Evolutionary conservation across 2,113 vertebrate genomes (phyloP).

Genomic region (Pao palembangensis): DNA sequence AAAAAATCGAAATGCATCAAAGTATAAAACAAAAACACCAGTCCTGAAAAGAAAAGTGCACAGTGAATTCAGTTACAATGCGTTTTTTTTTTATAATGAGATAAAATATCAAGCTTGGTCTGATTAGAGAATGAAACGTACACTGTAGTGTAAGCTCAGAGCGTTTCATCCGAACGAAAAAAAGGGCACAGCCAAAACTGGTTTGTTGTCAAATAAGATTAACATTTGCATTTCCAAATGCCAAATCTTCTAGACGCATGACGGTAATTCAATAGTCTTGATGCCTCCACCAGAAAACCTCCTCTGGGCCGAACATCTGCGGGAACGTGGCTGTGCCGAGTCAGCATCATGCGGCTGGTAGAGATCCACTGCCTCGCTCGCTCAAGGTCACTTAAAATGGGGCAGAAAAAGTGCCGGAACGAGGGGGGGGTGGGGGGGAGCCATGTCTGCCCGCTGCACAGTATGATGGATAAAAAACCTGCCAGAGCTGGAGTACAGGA

Average conservation of each 20-base stretch:
- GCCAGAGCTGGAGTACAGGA: slow-evolving; percentile 14
- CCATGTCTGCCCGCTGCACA: too few relatives aligned
- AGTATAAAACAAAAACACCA: neutral
- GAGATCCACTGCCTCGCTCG: slow-evolving; percentile 42
- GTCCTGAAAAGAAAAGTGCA: neutral
- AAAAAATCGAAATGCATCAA: slow-evolving; percentile 47
- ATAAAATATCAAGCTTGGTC: slow-evolving; percentile 1
- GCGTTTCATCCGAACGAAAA: slow-evolving; percentile 10
- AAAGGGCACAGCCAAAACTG: slow-evolving; percentile 1
- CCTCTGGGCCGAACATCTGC: slow-evolving; percentile 9
- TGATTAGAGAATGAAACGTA: neutral
- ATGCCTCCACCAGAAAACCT: slow-evolving; percentile 12
- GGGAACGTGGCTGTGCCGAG: slow-evolving; percentile 14
- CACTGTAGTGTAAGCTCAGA: slow-evolving; percentile 6
- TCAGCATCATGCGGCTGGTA: slow-evolving; percentile 38
- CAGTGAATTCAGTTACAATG: neutral
- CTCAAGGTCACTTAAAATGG: slow-evolving; percentile 54
- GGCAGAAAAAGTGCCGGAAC: neutral
- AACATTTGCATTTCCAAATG: slow-evolving; percentile 20
- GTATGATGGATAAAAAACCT: too few relatives aligned
- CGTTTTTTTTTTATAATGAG: neutral
- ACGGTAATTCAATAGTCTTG: slow-evolving; percentile 20
- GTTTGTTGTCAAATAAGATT: slow-evolving; percentile 10
- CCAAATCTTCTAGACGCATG: slow-evolving; percentile 1
- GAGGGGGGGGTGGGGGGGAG: too few relatives aligned